These are phyloP conservation scores for Ectemnius continuus DNA, from an alignment of 2,888 invertebrate genomes.

Conservation along the genomic window DNA sequence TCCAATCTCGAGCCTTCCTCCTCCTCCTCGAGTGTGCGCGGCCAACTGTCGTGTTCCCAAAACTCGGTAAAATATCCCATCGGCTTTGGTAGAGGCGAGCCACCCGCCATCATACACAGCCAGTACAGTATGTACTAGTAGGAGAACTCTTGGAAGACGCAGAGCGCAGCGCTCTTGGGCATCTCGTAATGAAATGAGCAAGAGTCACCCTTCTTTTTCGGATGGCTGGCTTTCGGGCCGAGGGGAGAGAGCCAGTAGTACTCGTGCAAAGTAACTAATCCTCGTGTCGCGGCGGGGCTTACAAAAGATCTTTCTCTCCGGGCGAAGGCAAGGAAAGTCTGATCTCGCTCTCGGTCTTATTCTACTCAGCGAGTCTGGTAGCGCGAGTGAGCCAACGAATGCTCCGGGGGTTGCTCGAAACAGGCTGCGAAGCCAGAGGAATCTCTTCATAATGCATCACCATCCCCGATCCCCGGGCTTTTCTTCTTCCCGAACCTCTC, in stretches of 20 bases:
- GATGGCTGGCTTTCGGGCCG: conserved; percentile 63
- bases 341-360: no score
- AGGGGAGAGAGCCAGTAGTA: conserved; percentile 56
- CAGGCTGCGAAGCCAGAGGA: background rate
- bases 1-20: conserved; percentile 61
- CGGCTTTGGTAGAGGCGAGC: background rate
- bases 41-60: background rate
- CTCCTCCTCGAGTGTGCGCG: conserved; percentile 60
- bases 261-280: conserved; percentile 68
- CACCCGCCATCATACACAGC: no score
- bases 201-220: conserved; percentile 60
- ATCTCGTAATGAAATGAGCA: conserved; percentile 63
- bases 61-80: background rate
- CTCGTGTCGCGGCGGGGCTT: conserved; percentile 58
- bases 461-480: conserved; percentile 45
- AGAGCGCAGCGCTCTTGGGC: conserved; percentile 31
- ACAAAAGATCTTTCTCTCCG: conserved; percentile 53
- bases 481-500: conserved; percentile 39
- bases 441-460: conserved; percentile 60
- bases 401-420: background rate
- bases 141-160: conserved; percentile 16
- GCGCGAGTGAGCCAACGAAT: conserved; percentile 18
- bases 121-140: no score
- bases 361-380: no score
- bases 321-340: conserved; percentile 29